Evolutionary conservation across 2,113 vertebrate species (phyloP), one percentile per base, ranked within the genome.

Genomic region (Baryphthengus martii): DNA sequence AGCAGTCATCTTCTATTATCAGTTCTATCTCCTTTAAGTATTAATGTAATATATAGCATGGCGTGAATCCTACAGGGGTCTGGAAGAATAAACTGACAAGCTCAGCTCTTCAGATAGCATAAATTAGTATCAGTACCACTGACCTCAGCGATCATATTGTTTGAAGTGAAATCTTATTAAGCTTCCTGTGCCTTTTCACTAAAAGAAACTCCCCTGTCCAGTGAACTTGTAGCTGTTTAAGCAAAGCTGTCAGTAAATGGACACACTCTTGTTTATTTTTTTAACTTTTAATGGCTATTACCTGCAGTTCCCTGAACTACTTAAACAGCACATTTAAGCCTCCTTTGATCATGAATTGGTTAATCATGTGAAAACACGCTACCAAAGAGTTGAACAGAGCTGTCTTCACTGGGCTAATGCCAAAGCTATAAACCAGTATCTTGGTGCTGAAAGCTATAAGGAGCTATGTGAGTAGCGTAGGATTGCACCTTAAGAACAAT

Each of bases 391-490:
- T 44, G 33, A 93, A 31, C 28, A 90, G 61, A 91, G 42, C 52
- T 92, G 80, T 85, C 66, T 61, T 86, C 56, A 66, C 61, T 93
- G 65, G 79, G 80, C 52, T 68, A 45, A 86, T 68, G 79, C 83
- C 88, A 96, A 90, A 93, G 58, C 56, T 80, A 68, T 77, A 88
- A 95, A 90, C 40, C 49, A 81, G 3, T 84, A 49, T 45, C 88
- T 90, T 65, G 33, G 68, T 89, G 65, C 72, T 71, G 83, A 93
- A 91, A 92, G 72, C 94, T 84, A 40, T 92, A 67, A 88, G 84
- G 59, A 86, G 67, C 83, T 86, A 81, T 0, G 0, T 45, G 59
- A 89, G 56, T 44, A 42, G 56, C 35, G 85, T 72, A 52, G 61
- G 72, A 77, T 75, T 88, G 47, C 61, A 89, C 49, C 20, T 95